Percentiles rank a stretch among this genome's conserved stretches.
These are phyloP conservation scores for Enhydra lutris DNA, from an alignment of 2,113 vertebrate genomes.

Conservation along the genomic window DNA sequence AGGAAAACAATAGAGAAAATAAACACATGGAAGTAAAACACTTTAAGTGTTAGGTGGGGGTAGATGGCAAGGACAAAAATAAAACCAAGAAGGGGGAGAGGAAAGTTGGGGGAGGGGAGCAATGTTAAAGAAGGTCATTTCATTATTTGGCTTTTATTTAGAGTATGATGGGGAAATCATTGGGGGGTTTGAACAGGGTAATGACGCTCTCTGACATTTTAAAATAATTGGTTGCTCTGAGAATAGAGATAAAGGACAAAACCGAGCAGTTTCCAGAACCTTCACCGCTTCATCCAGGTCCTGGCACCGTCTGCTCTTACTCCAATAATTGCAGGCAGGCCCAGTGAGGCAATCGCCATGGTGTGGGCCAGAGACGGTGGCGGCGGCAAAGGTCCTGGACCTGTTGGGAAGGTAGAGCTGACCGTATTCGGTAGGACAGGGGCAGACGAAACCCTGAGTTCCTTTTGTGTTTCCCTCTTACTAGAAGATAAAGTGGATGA, in stretches of 20 bases:
- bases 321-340: not conserved
- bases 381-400: not conserved
- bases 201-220: constrained; percentile 13
- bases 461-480: not conserved
- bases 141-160: constrained; percentile 1
- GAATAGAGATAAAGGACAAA: constrained; percentile 20
- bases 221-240: constrained; percentile 16
- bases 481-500: not conserved
- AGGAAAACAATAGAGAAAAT: not conserved
- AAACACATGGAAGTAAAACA: not conserved
- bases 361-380: not conserved
- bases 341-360: rapidly evolving
- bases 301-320: not conserved
- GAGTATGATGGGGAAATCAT: not conserved
- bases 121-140: not conserved
- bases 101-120: not conserved
- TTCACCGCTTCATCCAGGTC: not conserved
- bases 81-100: not conserved
- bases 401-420: not conserved
- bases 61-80: not conserved
- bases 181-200: not conserved
- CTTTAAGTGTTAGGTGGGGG: not conserved
- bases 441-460: not conserved
- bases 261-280: not conserved
- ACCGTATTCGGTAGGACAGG: not conserved